Conservation (phyloP, 2,113 vertebrate species). For the Urocitellus parryii region DNA sequence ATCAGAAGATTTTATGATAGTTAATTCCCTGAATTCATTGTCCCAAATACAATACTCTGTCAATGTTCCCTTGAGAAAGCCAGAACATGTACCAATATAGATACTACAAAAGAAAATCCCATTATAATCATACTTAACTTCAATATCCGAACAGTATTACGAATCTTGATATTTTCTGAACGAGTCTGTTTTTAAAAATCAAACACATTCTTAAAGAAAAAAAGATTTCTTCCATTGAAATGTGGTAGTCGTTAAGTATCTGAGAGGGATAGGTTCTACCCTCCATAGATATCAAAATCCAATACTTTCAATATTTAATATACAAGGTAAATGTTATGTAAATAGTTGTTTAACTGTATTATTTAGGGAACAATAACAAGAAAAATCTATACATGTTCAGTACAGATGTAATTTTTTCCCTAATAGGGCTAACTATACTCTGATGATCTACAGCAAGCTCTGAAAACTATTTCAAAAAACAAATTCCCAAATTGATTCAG, state of each 20-base stretch:
- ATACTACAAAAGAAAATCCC: neutral
- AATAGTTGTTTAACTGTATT: too few relatives aligned
- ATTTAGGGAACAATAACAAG: neutral
- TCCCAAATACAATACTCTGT: neutral
- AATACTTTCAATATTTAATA: neutral
- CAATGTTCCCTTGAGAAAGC: neutral
- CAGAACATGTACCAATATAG: neutral
- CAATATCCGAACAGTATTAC: slow-evolving; percentile 6
- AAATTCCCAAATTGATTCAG: neutral
- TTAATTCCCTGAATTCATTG: slow-evolving; percentile 43
- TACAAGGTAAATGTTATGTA: neutral
- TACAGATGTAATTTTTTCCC: neutral
- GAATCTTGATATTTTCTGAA: neutral
- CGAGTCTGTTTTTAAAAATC: slow-evolving; percentile 8
- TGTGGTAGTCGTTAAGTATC: neutral
- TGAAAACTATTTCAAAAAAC: slow-evolving; percentile 33
- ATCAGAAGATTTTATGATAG: neutral
- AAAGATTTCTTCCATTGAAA: neutral
- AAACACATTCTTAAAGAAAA: slow-evolving; percentile 2
- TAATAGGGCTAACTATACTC: neutral
- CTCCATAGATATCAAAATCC: neutral
- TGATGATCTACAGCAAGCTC: neutral
- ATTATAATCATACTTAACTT: neutral
- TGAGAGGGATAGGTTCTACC: neutral
- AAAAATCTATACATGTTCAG: neutral